phyloP scores from a whole-genome alignment of 2,797 vertebrate genomes.

The Liasis olivaceus region DNA sequence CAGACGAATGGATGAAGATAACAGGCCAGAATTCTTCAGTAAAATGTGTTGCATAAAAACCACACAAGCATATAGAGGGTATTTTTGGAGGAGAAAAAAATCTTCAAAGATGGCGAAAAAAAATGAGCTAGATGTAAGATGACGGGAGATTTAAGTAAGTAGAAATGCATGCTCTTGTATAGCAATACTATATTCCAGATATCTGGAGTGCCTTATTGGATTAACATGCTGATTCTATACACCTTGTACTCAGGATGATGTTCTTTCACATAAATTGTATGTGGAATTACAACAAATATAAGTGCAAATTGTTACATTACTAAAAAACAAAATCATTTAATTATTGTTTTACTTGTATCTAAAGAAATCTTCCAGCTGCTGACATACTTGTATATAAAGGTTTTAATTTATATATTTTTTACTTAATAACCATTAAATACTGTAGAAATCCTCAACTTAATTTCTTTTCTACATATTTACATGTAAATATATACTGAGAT shows the following conservation, averaged over 20 bases:
- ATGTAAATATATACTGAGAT: constrained; percentile 66
- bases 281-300: constrained; percentile 34
- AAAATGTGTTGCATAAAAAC: constrained; percentile 56
- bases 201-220: constrained; percentile 78
- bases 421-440: constrained; percentile 57
- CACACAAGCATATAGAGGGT: constrained; percentile 67
- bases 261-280: constrained; percentile 56
- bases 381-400: constrained; percentile 50
- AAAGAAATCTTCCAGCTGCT: constrained; percentile 11
- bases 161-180: constrained; percentile 64
- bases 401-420: constrained; percentile 48
- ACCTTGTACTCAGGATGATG: constrained; percentile 72
- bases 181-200: constrained; percentile 74
- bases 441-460: constrained; percentile 37
- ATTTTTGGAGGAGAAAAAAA: constrained; percentile 58
- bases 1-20: constrained; percentile 57
- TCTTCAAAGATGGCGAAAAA: constrained; percentile 52
- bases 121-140: constrained; percentile 35
- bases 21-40: constrained; percentile 59
- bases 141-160: constrained; percentile 76
- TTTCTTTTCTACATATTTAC: constrained; percentile 57
- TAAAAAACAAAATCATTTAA: background rate
- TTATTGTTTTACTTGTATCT: background rate
- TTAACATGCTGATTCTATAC: constrained; percentile 72
- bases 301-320: background rate